These are phyloP conservation scores for Lampris megalopsis DNA, from an alignment of 2,113 vertebrate species.

Conservation along the genomic window DNA sequence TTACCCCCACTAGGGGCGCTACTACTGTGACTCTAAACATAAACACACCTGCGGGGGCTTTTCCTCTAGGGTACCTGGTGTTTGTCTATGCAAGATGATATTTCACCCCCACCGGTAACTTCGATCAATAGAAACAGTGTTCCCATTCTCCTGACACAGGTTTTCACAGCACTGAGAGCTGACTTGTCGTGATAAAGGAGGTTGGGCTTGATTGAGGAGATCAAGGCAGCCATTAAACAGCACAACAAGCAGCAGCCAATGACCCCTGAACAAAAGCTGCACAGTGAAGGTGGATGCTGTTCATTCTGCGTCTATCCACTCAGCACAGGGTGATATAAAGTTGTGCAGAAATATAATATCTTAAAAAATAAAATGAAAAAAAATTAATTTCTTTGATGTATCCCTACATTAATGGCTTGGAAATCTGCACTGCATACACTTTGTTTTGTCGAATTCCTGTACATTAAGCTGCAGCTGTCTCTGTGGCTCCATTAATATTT, in stretches of 20 bases:
- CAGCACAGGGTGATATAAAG: not conserved
- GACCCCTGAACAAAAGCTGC: constrained; percentile 5
- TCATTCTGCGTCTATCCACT: not conserved
- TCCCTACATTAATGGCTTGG: too few relatives aligned
- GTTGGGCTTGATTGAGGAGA: constrained; percentile 65
- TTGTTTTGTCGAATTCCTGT: not conserved
- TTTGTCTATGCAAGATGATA: constrained; percentile 61
- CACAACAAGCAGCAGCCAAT: constrained; percentile 30
- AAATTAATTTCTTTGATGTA: too few relatives aligned
- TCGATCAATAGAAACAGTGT: constrained; percentile 81
- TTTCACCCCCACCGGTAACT: constrained; percentile 63
- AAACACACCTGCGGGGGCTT: constrained; percentile 20
- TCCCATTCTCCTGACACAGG: constrained; percentile 82
- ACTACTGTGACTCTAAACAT: constrained; percentile 27
- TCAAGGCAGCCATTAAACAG: constrained; percentile 66
- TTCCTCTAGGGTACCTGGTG: constrained; percentile 55
- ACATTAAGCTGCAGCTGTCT: constrained; percentile 16
- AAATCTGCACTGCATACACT: too few relatives aligned
- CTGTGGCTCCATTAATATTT: constrained; percentile 16
- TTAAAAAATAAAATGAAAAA: too few relatives aligned
- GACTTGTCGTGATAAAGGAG: constrained; percentile 68
- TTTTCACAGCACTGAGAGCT: constrained; percentile 72
- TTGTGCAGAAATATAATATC: too few relatives aligned
- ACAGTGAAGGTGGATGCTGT: not conserved
- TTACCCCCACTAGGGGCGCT: constrained; percentile 10